Evolutionary conservation across 2,797 vertebrate genomes (phyloP).

Genomic region (Gephyroberyx darwinii): DNA sequence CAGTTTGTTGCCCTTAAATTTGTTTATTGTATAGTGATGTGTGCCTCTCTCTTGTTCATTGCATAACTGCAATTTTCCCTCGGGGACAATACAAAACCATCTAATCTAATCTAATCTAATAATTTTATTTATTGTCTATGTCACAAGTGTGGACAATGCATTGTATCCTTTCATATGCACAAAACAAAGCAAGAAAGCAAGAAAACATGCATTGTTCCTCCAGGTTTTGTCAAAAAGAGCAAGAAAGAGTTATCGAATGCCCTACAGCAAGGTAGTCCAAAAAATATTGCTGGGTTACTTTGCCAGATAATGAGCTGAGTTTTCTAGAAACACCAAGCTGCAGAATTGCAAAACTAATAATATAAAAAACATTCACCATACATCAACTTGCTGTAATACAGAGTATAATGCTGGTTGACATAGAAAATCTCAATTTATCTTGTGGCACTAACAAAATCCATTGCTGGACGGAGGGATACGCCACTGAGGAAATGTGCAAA

Average conservation of each 20-base stretch:
- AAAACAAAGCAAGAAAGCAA: background rate
- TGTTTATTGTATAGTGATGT: no score
- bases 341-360: background rate
- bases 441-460: background rate
- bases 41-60: no score
- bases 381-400: background rate
- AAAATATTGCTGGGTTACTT: background rate
- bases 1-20: no score
- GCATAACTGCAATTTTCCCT: no score
- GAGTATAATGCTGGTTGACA: no score
- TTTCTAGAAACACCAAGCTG: background rate
- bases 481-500: background rate
- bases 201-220: no score
- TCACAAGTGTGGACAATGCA: background rate
- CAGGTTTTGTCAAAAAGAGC: no score
- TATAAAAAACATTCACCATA: background rate
- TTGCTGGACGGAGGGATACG: background rate
- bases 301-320: background rate
- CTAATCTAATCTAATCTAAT: no score
- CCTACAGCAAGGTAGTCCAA: background rate
- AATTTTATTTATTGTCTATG: slow-evolving; percentile 8
- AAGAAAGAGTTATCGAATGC: background rate
- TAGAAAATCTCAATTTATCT: no score
- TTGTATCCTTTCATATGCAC: background rate
- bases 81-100: no score